phyloP scores from a whole-genome alignment of 2,888 invertebrate species.

The Osedax fenrisi region DNA sequence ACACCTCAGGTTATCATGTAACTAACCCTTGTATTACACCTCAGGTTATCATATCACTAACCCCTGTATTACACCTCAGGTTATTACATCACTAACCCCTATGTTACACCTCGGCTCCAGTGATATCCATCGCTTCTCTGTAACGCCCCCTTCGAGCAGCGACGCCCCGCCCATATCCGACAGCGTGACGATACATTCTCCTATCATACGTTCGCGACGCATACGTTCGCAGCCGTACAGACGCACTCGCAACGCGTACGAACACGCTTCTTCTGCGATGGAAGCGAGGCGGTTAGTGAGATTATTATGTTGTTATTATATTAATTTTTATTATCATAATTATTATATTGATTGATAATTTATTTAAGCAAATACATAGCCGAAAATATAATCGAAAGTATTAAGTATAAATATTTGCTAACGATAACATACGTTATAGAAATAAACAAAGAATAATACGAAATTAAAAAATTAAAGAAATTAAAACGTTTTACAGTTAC shows the following conservation, averaged over 20 bases:
- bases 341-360: too few relatives aligned
- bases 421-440: too few relatives aligned
- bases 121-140: constrained; percentile 64
- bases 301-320: background rate
- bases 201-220: constrained; percentile 77
- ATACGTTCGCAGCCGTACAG: constrained; percentile 83
- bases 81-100: constrained; percentile 47
- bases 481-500: too few relatives aligned
- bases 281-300: background rate
- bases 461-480: too few relatives aligned
- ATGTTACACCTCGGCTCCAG: constrained; percentile 57
- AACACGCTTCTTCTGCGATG: constrained; percentile 70
- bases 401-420: too few relatives aligned
- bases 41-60: too few relatives aligned
- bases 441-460: too few relatives aligned
- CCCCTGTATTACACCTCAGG: too few relatives aligned
- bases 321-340: background rate
- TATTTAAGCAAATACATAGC: too few relatives aligned
- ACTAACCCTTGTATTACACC: too few relatives aligned
- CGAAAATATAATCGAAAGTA: too few relatives aligned
- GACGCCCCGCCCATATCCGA: constrained; percentile 53
- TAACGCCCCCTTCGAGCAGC: constrained; percentile 76
- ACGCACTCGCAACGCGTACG: constrained; percentile 75
- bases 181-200: constrained; percentile 79
- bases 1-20: too few relatives aligned